A percentile compares a stretch with the other conserved stretches of the same genome.
Conservation (phyloP, 2,113 vertebrate species). For the Pollimyrus isidori region DNA sequence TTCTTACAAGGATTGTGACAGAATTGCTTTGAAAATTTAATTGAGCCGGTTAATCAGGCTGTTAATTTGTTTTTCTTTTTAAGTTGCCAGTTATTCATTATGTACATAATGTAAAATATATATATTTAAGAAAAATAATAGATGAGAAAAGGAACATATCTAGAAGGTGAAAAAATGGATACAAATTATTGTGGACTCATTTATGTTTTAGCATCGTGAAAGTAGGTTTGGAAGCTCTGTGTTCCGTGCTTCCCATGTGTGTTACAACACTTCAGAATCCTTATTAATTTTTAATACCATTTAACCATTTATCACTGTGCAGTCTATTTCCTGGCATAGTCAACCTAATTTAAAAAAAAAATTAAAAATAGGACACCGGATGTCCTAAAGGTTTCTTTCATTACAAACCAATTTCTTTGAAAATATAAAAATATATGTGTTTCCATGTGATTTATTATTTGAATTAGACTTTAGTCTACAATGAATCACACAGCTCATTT, state of each 20-base stretch:
- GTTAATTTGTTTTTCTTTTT: slow-evolving; percentile 59
- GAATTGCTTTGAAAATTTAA: slow-evolving; percentile 65
- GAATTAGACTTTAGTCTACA: neutral
- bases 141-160: slow-evolving; percentile 6
- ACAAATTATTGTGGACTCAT: neutral
- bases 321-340: neutral
- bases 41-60: slow-evolving; percentile 59
- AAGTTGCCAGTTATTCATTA: slow-evolving; percentile 60
- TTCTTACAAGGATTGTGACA: slow-evolving; percentile 58
- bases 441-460: neutral
- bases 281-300: slow-evolving; percentile 2
- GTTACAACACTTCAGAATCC: neutral
- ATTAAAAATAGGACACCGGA: neutral
- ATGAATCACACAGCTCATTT: neutral
- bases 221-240: neutral
- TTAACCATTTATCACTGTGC: neutral
- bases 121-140: slow-evolving; percentile 6
- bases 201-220: neutral
- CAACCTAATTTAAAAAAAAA: neutral
- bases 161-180: neutral
- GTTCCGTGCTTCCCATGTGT: neutral
- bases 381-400: neutral
- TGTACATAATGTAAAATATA: slow-evolving; percentile 48
- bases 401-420: slow-evolving; percentile 4
- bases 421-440: neutral